Conservation (phyloP, 2,797 vertebrate species). For the Rhinophrynus dorsalis region DNA sequence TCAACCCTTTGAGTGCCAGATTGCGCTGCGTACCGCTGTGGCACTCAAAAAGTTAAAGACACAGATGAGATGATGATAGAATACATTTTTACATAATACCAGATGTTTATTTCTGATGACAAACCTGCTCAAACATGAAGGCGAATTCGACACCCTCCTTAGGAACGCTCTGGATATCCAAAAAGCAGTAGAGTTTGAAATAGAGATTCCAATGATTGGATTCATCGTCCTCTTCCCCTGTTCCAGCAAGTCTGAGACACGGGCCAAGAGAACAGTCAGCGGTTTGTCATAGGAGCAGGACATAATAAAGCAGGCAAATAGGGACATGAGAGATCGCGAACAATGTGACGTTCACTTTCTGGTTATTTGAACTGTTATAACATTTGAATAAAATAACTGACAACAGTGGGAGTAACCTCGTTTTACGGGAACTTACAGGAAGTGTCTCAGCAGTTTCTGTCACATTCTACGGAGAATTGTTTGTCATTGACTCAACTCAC, state of each 20-base stretch:
- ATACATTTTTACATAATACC: constrained; percentile 1
- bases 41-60: too few species aligned
- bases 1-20: too few species aligned
- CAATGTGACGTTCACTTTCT: too few species aligned
- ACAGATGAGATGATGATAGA: too few species aligned
- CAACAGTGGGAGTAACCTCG: too few species aligned
- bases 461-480: too few species aligned
- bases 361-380: too few species aligned
- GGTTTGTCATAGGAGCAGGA: not conserved
- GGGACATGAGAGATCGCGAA: not conserved
- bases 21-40: too few species aligned
- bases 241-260: constrained; percentile 73
- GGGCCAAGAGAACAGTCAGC: not conserved
- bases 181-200: constrained; percentile 93
- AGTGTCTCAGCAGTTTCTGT: too few species aligned
- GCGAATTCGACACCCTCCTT: constrained; percentile 92
- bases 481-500: too few species aligned
- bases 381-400: too few species aligned
- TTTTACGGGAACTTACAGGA: too few species aligned
- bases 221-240: constrained; percentile 73
- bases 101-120: not conserved
- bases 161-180: constrained; percentile 89
- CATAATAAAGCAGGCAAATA: not conserved
- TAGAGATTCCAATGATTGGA: constrained; percentile 86
- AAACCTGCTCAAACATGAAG: constrained; percentile 95